Base-by-base conservation (phyloP, 2,888 invertebrate genomes). In the Heteromyza rotundicornis region DNA sequence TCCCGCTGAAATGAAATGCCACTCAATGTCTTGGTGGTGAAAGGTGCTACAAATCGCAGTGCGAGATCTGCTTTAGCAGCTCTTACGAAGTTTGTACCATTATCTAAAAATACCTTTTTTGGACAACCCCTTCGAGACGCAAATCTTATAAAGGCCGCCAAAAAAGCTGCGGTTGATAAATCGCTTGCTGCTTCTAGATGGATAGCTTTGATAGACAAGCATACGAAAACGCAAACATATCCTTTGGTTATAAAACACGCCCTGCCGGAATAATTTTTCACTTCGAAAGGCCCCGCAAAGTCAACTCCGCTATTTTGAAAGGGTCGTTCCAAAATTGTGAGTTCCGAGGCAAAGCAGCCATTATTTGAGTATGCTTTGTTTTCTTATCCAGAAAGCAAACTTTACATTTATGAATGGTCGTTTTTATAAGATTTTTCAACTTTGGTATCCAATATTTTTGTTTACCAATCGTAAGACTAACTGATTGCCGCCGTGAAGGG, bases 151-250 rank as follows among this genome's bases (percentile, higher is more conserved):
- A 64, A 58, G 0, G 61, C 60, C 2, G 57, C 64, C 14, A 64
- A 35, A 32, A 64, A 62, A 2, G 64, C 35, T 14, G 58, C 35
- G 1, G 62, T 57, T 1, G 62, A 59, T 16, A 64, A 5, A 12
- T 64, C 53, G 2, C 49, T 59, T 1, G 32, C 12, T 32, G n/a
- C n/a, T n/a, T n/a, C n/a, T n/a, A n/a, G n/a, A n/a, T n/a, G n/a
- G n/a, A n/a, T n/a, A n/a, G 59, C 60, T 14, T 60, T 60, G 1
- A 60, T 64, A 7, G 51, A 27, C 17, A 63, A 63, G 19, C 60
- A 63, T 1, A 63, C 57, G 22, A 32, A 32, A 32, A 32, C 12
- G 32, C 32, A 32, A 32, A 32, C 32, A 32, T 32, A 32, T 8
- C 32, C 32, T 32, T 32, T 32, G 12, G 32, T 32, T 32, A 57